Evolutionary conservation across 2,113 vertebrate species (phyloP).

Genomic region (Campylorhamphus procurvoides): DNA sequence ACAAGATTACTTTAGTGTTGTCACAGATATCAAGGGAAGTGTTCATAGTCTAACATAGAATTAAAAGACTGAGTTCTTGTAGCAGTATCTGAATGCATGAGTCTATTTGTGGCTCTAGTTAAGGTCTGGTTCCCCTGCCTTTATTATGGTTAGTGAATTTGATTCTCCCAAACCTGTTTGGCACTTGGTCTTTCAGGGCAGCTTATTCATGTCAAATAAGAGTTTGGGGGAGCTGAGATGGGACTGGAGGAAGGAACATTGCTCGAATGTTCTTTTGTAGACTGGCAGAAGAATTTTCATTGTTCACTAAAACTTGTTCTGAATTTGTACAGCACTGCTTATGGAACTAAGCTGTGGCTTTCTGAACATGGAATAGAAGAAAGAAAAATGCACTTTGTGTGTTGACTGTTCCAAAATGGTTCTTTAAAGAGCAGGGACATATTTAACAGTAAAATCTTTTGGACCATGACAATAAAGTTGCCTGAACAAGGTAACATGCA

Average conservation of each 20-base stretch:
- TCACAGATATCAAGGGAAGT: neutral
- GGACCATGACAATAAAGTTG: neutral
- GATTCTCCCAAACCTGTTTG: fast-evolving
- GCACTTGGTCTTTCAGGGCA: neutral
- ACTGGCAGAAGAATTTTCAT: neutral
- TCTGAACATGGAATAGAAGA: neutral
- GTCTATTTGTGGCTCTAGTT: neutral
- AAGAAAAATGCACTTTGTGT: neutral
- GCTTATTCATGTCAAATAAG: neutral
- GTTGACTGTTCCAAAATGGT: neutral
- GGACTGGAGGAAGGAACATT: neutral
- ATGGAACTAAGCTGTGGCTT: neutral
- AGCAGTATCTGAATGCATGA: neutral
- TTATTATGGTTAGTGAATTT: neutral
- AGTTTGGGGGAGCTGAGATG: neutral
- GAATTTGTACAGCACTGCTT: neutral
- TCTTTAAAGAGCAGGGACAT: neutral
- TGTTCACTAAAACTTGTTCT: neutral
- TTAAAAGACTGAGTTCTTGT: neutral
- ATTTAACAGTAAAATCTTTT: neutral
- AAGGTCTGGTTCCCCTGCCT: neutral
- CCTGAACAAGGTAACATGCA: neutral
- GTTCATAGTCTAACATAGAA: neutral
- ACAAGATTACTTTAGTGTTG: neutral
- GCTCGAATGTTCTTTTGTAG: neutral